Evolutionary conservation across 2,888 invertebrate genomes (phyloP).

Genomic region (Oligia latruncula): DNA sequence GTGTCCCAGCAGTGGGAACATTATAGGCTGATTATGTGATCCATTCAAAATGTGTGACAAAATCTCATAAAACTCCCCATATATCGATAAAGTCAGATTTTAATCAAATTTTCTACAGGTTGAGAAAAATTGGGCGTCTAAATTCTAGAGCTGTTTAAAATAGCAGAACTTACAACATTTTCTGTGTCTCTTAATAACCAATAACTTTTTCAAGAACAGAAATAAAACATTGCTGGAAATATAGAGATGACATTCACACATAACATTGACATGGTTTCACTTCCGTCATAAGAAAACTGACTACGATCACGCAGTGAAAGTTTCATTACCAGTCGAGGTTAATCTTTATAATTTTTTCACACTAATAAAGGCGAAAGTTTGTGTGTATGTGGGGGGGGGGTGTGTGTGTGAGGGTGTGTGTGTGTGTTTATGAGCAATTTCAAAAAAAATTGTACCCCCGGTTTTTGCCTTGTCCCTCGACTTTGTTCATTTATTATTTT

Average conservation of each 20-base stretch:
- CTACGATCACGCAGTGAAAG: slow-evolving; percentile 24
- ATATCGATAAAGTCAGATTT: background rate
- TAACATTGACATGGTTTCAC: slow-evolving; percentile 50
- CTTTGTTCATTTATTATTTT: no score
- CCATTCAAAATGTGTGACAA: background rate
- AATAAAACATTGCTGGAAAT: background rate
- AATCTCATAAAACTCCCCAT: background rate
- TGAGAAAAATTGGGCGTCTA: background rate
- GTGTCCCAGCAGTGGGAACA: no score
- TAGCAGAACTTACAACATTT: background rate
- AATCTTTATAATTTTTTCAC: background rate
- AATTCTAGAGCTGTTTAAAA: background rate
- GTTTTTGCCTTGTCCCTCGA: no score
- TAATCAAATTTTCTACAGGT: background rate
- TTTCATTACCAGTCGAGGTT: slow-evolving; percentile 5
- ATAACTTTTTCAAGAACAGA: slow-evolving; percentile 8
- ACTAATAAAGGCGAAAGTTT: no score
- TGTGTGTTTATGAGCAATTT: no score
- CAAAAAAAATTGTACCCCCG: no score
- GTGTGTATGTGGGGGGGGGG: no score
- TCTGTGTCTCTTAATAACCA: slow-evolving; percentile 16
- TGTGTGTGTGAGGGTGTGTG: no score
- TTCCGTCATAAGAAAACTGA: slow-evolving; percentile 27
- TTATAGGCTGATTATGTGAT: no score
- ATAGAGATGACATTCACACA: slow-evolving; percentile 20